Base-by-base conservation (phyloP, 2,113 vertebrate genomes). In the Heterotis niloticus region DNA sequence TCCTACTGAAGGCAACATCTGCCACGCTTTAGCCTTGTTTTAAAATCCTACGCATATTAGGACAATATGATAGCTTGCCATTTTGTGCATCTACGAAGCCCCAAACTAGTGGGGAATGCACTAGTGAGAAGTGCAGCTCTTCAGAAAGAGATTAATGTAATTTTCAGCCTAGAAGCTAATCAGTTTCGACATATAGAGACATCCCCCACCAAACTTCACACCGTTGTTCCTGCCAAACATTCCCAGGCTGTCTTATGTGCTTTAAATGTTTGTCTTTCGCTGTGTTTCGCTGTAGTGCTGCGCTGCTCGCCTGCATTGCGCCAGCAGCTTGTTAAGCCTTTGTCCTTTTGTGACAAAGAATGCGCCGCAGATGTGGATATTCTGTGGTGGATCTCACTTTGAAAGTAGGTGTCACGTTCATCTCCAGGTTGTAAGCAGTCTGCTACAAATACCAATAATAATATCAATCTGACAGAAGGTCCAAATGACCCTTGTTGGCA, bases 91-190 rank as follows among this genome's bases (percentile, higher is more conserved):
- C 78, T 75, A 81, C 56, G 79, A 79, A 70, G 78, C 83, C 66
- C 80, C 34, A 68, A 79, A 82, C 64, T 77, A 80, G 28, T 70
- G 75, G 81, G 85, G 87, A 1, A 85, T 86, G 74, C 70, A n/a
- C 16, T 83, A 82, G 77, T 80, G 76, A 72, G 76, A 67, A 54
- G 23, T 82, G 83, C 85, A 82, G 80, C 76, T 79, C 80, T 82
- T 13, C 0, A 66, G 81, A 87, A 79, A 68, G 83, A 85, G 82
- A 88, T 78, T 84, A 52, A 87, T 84, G 82, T 79, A 90, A 82
- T 88, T 82, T 82, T 81, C 78, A 81, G 83, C 86, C 65, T 75
- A 56, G 72, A 70, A 62, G 82, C 78, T 88, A 83, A 87, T 86
- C 81, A 73, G 75, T 72, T 87, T 84, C 81, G 83, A 86, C 81